Conservation (phyloP, 1,140 invertebrate genomes). For the Drosophila albomicans region DNA sequence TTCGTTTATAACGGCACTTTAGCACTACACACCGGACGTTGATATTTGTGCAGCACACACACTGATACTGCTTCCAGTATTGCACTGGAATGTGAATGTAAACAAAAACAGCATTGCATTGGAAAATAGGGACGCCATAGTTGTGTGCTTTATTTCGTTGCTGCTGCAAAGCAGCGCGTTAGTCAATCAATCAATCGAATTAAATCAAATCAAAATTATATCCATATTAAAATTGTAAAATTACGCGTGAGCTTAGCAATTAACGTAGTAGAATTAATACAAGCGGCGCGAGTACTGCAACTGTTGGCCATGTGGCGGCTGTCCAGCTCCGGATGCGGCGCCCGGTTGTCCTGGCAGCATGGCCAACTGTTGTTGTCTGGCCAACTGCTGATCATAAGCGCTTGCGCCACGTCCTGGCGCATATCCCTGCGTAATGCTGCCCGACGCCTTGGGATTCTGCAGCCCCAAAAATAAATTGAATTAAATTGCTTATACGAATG, state of each 20-base stretch:
- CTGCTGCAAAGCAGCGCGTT: slow-evolving; percentile 48
- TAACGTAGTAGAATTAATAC: slow-evolving; percentile 60
- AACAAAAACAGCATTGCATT: slow-evolving; percentile 23
- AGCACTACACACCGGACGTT: neutral
- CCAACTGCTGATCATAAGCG: slow-evolving; percentile 70
- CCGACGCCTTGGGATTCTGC: slow-evolving; percentile 74
- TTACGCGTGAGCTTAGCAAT: slow-evolving; percentile 59
- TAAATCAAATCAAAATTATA: slow-evolving; percentile 46
- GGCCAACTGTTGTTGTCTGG: slow-evolving; percentile 74
- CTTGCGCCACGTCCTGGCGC: slow-evolving; percentile 59
- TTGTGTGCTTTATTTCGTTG: slow-evolving; percentile 72
- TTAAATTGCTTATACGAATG: neutral
- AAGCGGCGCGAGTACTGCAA: slow-evolving; percentile 71
- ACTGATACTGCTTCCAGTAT: neutral
- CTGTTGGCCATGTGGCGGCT: slow-evolving; percentile 65
- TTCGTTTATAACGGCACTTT: slow-evolving; percentile 10
- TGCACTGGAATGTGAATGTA: neutral
- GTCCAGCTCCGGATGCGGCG: slow-evolving; percentile 48
- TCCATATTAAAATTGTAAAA: slow-evolving; percentile 68
- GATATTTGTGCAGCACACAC: neutral
- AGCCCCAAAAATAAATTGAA: neutral
- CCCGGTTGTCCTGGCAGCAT: slow-evolving; percentile 72
- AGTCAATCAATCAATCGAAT: slow-evolving; percentile 37
- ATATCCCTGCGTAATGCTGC: slow-evolving; percentile 83
- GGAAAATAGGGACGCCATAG: slow-evolving; percentile 79